Evolutionary conservation across 2,888 invertebrate species (phyloP).

Genomic region (Harpagoxenus sublaevis): DNA sequence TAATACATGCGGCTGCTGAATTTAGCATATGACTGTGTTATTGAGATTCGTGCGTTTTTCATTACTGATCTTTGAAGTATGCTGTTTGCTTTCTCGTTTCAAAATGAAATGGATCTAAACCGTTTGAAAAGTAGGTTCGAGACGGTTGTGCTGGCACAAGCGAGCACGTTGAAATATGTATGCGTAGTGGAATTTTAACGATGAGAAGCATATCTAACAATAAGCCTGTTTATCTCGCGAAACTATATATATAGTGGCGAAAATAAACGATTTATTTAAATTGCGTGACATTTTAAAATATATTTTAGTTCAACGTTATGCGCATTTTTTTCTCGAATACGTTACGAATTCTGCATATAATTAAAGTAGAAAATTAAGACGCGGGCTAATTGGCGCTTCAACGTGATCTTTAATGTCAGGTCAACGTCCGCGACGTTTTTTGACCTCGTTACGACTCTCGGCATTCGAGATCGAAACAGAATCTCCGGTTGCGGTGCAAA

Average conservation of each 20-base stretch:
- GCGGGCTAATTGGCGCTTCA: not conserved
- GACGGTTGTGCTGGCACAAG: not conserved
- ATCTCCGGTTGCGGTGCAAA: constrained; percentile 20
- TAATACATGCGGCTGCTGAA: constrained; percentile 17
- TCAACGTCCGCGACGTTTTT: not conserved
- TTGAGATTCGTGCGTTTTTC: constrained; percentile 35
- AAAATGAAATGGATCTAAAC: constrained; percentile 18
- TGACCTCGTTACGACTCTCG: not conserved
- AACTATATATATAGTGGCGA: not conserved
- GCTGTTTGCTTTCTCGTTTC: not conserved
- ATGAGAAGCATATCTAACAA: not conserved
- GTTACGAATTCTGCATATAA: not conserved
- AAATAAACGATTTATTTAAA: not conserved
- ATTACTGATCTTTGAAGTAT: constrained; percentile 5
- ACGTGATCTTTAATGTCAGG: not conserved
- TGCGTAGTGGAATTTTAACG: not conserved
- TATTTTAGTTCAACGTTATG: not conserved
- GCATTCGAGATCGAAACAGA: not conserved
- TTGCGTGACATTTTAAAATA: not conserved
- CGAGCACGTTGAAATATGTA: not conserved
- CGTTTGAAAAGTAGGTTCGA: not conserved
- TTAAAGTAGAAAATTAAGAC: not conserved
- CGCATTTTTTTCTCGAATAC: not conserved
- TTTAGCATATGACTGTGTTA: constrained; percentile 27
- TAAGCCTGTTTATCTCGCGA: not conserved